phyloP scores from a whole-genome alignment of 1,140 invertebrate genomes.

The Trachymyrmex septentrionalis region DNA sequence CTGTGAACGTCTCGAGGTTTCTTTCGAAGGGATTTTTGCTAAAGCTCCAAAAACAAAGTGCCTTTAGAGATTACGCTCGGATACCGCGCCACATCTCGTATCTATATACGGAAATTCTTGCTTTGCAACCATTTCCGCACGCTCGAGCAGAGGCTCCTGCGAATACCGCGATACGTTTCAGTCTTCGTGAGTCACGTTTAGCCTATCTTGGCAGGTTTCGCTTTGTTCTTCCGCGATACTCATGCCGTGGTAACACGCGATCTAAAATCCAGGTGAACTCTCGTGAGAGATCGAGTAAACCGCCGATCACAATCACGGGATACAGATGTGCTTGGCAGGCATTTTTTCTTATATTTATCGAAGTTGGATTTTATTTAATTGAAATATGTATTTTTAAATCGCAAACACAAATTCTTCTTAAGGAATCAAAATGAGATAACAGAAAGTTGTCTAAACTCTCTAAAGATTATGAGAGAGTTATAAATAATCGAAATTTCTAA shows the following conservation, averaged over 20 bases:
- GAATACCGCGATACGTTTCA: slow-evolving; percentile 45
- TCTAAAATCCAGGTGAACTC: slow-evolving; percentile 17
- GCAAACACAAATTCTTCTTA: background rate
- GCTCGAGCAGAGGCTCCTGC: slow-evolving; percentile 9
- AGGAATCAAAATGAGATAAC: background rate
- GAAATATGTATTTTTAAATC: background rate
- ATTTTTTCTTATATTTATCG: background rate
- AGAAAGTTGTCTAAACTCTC: background rate
- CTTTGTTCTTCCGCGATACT: slow-evolving; percentile 55
- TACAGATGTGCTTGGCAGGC: background rate
- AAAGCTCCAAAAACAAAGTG: slow-evolving; percentile 25
- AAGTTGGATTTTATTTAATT: background rate
- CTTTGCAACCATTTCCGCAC: slow-evolving; percentile 51
- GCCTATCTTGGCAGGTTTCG: slow-evolving; percentile 55
- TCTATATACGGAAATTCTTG: slow-evolving; percentile 50
- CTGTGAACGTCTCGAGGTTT: background rate
- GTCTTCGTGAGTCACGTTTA: slow-evolving; percentile 55
- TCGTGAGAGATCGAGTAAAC: slow-evolving; percentile 43
- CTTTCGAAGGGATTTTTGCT: slow-evolving; percentile 8
- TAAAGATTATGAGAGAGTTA: background rate
- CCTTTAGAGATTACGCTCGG: slow-evolving; percentile 16
- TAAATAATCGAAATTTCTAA: background rate
- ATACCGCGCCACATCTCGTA: slow-evolving; percentile 38
- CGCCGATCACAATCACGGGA: slow-evolving; percentile 14
- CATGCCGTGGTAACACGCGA: slow-evolving; percentile 52